These are phyloP conservation scores for Ciconia boyciana DNA, from an alignment of 2,113 vertebrate species.

Conservation along the genomic window DNA sequence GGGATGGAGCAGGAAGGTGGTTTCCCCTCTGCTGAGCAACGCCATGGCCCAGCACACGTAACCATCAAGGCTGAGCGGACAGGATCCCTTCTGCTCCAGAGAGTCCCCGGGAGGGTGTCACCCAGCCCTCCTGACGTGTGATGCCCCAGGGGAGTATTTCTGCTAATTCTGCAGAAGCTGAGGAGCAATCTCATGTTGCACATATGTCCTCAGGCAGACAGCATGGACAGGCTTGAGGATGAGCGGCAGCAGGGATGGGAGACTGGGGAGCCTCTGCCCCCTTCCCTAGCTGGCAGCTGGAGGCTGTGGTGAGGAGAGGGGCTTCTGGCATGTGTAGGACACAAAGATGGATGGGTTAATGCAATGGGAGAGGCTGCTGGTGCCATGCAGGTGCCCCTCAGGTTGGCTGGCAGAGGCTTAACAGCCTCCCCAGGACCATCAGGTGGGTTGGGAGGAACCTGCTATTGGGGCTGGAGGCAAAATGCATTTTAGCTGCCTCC, in stretches of 20 bases:
- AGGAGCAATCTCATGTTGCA: neutral
- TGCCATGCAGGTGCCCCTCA: neutral
- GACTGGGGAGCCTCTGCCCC: neutral
- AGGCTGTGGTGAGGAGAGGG: neutral
- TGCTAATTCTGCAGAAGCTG: neutral
- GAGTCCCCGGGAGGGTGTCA: neutral
- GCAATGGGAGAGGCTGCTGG: neutral
- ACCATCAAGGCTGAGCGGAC: accelerated
- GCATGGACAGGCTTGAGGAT: accelerated
- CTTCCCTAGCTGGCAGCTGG: neutral
- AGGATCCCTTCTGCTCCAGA: neutral
- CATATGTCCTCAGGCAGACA: neutral
- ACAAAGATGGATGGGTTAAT: neutral
- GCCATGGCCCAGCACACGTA: neutral
- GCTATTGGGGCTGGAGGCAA: neutral
- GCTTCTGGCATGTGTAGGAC: neutral
- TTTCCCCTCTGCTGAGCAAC: neutral
- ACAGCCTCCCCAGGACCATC: neutral
- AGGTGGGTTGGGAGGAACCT: neutral
- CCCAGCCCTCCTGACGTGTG: neutral
- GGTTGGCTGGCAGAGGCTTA: neutral
- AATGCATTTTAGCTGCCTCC: neutral
- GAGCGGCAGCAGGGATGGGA: neutral
- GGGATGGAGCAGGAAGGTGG: neutral
- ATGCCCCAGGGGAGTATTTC: neutral